phyloP scores from a whole-genome alignment of 2,888 invertebrate species.

The Escarpia spicata region DNA sequence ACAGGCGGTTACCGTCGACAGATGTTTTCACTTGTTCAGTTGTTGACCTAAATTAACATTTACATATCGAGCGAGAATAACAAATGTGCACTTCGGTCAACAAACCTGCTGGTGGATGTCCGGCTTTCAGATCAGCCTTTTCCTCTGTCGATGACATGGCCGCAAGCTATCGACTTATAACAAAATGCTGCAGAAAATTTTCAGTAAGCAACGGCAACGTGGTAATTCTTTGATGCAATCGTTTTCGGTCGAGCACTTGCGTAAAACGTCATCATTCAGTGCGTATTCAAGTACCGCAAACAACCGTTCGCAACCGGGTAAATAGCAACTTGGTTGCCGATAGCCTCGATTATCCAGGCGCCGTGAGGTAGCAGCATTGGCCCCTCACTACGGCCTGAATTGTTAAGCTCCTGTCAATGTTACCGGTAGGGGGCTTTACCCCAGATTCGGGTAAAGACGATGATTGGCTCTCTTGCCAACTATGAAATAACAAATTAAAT shows the following conservation, averaged over 20 bases:
- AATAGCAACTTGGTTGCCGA: too few species aligned
- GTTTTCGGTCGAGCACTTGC: not conserved
- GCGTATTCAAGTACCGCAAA: not conserved
- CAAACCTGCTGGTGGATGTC: conserved; percentile 91
- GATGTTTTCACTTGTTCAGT: not conserved
- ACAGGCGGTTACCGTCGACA: not conserved
- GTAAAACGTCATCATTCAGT: not conserved
- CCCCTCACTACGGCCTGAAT: too few species aligned
- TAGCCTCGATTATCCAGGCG: too few species aligned
- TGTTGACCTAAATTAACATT: not conserved
- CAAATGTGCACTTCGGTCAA: conserved; percentile 29
- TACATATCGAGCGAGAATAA: not conserved
- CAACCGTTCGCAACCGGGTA: not conserved
- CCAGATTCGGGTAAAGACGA: too few species aligned
- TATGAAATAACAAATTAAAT: too few species aligned
- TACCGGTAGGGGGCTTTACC: too few species aligned
- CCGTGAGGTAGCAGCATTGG: too few species aligned
- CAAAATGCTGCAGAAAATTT: not conserved
- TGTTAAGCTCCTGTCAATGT: too few species aligned
- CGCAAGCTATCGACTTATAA: not conserved
- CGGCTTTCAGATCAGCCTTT: conserved; percentile 78
- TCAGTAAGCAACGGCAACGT: not conserved
- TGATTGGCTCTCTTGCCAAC: too few species aligned
- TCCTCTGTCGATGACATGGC: conserved; percentile 73
- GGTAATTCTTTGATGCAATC: conserved; percentile 12